phyloP scores from a whole-genome alignment of 2,113 vertebrate species.

The Symphodus melops region DNA sequence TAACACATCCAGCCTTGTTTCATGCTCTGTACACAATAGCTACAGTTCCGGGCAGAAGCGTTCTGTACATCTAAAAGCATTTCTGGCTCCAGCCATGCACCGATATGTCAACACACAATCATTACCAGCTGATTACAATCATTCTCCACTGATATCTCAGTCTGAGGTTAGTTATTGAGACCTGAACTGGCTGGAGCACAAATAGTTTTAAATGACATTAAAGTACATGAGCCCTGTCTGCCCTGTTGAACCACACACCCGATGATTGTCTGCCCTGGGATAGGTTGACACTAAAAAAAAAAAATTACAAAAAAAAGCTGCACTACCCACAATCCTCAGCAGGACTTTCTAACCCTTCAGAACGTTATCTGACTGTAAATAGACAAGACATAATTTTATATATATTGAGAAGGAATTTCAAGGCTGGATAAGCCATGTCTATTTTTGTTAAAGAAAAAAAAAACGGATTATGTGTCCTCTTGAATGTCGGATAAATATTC shows the following conservation, averaged over 20 bases:
- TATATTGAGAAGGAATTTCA: conserved; percentile 82
- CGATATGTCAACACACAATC: conserved; percentile 55
- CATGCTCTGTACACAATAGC: conserved; percentile 52
- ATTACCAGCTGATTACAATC: conserved; percentile 67
- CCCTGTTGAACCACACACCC: conserved; percentile 39
- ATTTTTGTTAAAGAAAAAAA: conserved; percentile 86
- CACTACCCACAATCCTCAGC: conserved; percentile 77
- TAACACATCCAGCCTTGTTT: conserved; percentile 7
- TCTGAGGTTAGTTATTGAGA: conserved; percentile 17
- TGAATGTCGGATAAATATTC: conserved; percentile 79
- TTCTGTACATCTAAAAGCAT: conserved; percentile 8
- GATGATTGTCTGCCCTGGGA: conserved; percentile 23
- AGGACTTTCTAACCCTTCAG: conserved; percentile 80
- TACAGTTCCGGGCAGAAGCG: conserved; percentile 39
- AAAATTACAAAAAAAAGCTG: conserved; percentile 17
- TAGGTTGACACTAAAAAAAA: conserved; percentile 49
- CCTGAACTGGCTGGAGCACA: conserved; percentile 48
- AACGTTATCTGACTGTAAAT: conserved; percentile 84
- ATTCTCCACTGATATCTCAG: conserved; percentile 31
- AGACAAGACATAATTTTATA: conserved; percentile 82
- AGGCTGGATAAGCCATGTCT: conserved; percentile 85
- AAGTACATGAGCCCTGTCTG: conserved; percentile 5
- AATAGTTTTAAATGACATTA: conserved; percentile 12
- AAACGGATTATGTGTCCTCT: conserved; percentile 76
- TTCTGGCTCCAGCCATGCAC: conserved; percentile 44